phyloP scores from a whole-genome alignment of 2,113 vertebrate species.

The Psilopogon haemacephalus region DNA sequence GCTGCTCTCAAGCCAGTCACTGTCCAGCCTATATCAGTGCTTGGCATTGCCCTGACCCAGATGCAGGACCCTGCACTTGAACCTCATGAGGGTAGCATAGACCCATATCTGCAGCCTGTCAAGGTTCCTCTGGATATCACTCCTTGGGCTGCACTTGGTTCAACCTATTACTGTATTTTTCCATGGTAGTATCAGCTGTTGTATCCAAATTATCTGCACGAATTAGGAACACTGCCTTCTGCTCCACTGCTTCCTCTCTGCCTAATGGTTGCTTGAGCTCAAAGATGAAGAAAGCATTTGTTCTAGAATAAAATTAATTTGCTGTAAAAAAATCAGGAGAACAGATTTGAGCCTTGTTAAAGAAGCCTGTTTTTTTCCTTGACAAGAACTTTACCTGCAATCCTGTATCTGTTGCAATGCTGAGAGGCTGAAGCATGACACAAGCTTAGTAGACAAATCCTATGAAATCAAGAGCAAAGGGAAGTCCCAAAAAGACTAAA shows the following conservation, averaged over 20 bases:
- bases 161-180: not conserved
- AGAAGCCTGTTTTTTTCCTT: not conserved
- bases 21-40: too few species aligned
- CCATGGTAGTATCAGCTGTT: not conserved
- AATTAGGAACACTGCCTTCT: not conserved
- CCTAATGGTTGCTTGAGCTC: not conserved
- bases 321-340: not conserved
- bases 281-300: not conserved
- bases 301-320: not conserved
- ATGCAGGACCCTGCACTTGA: too few species aligned
- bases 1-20: too few species aligned
- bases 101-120: too few species aligned
- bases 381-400: not conserved
- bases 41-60: too few species aligned
- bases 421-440: not conserved
- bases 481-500: not conserved
- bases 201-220: not conserved
- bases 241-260: not conserved
- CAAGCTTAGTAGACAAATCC: not conserved
- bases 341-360: not conserved
- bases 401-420: not conserved
- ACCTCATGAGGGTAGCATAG: too few species aligned
- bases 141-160: not conserved
- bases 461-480: not conserved
- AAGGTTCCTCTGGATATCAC: too few species aligned